phyloP scores from a whole-genome alignment of 2,888 invertebrate species.

The Oxystoma pomonae region DNA sequence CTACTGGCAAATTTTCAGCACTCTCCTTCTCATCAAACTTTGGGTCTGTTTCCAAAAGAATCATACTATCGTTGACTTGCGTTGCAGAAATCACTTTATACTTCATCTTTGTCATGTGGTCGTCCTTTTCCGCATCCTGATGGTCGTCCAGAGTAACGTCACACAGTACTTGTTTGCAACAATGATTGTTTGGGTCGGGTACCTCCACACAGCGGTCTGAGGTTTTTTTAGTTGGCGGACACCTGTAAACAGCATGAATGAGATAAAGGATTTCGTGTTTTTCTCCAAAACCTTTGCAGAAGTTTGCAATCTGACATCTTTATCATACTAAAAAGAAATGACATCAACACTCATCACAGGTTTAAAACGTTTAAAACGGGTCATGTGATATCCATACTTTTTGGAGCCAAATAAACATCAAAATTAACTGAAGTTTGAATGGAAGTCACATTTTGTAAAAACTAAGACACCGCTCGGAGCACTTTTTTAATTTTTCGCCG shows the following conservation, averaged over 20 bases:
- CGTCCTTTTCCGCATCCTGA: conserved; percentile 48
- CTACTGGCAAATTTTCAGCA: conserved; percentile 30
- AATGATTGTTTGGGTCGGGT: conserved; percentile 76
- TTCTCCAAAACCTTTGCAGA: too few relatives aligned
- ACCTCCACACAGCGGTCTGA: conserved; percentile 76
- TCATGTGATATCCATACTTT: too few relatives aligned
- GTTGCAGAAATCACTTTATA: conserved; percentile 40
- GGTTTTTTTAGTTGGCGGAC: conserved; percentile 55
- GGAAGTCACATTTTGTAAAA: too few relatives aligned
- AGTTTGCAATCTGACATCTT: too few relatives aligned
- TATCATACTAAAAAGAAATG: too few relatives aligned
- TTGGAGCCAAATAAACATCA: too few relatives aligned
- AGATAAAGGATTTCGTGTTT: too few relatives aligned
- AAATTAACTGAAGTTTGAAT: too few relatives aligned
- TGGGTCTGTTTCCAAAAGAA: conserved; percentile 45
- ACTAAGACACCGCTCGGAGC: too few relatives aligned
- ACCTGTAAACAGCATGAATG: conserved; percentile 47
- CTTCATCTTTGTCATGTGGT: conserved; percentile 28
- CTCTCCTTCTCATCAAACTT: conserved; percentile 39
- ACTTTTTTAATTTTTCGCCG: too few relatives aligned
- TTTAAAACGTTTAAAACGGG: too few relatives aligned
- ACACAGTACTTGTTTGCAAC: conserved; percentile 82
- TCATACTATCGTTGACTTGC: conserved; percentile 44
- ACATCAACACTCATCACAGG: too few relatives aligned
- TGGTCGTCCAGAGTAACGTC: conserved; percentile 79